Base-by-base conservation (phyloP, 1,140 invertebrate species). In the Calephelis nemesis region DNA sequence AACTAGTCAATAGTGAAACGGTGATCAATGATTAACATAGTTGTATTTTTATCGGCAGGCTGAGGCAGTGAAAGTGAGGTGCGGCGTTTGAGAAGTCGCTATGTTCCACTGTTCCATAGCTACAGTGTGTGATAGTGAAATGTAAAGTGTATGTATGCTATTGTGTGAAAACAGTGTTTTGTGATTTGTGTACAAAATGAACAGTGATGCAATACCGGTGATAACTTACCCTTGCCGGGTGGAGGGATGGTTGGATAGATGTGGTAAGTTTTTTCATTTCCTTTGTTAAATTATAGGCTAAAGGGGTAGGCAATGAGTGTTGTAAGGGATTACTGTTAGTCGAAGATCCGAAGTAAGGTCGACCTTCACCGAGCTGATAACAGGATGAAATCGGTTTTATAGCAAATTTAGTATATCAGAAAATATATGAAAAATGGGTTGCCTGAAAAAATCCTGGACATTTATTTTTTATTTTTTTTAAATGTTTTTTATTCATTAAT, bases 211-310 rank as follows among this genome's bases (percentile, higher is more conserved):
- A 71, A 75, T 62, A 71, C 63, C 83, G 67, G 77, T 86, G 73
- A 90, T 91, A 60, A 76, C 78, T 50, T 95, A 94, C 83, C 95
- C 95, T 58, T 95, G 94, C 82, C 90, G 95, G 45, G 94, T 95
- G 42, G 95, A 95, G 90, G 95, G 95, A 74, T 95, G 95, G 95
- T 84, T 95, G 65, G 94, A 95, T 84, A 93, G 94, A 90, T 94
- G 94, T 81, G 95, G 95, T 95, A 84, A 94, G 94, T 93, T 47
- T 66, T 66, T 30, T 30, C 30, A 30, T 30, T 30, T 30, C 3
- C 30, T 30, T 30, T 30, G 4, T 30, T 30, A 4, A 30, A 30
- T 30, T 4, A 4, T 2, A 30, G 30, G 30, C 30, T 4, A 30
- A 30, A 0, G 30, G 30, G 30, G 30, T 30, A 30, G 30, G 30